Conservation (phyloP, 2,797 vertebrate species). For the Tapirus indicus region DNA sequence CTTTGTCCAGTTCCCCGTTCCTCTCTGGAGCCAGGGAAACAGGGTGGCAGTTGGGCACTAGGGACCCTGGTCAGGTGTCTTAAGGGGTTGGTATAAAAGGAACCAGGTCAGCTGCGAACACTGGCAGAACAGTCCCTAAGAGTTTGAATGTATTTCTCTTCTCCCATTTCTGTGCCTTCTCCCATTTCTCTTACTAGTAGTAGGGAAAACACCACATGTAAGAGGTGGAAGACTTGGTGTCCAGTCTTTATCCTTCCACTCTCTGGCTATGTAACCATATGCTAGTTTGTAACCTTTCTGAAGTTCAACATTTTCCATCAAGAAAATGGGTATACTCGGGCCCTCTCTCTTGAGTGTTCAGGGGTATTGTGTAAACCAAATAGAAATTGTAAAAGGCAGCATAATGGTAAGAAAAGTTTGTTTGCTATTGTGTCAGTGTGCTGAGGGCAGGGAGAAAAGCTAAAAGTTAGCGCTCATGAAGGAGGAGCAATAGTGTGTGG, state of each 20-base stretch:
- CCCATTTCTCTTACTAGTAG: not conserved
- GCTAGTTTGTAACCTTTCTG: not conserved
- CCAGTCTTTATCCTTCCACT: too few species aligned
- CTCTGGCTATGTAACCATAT: not conserved
- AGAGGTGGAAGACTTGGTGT: not conserved
- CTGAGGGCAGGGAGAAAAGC: not conserved
- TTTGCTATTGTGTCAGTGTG: not conserved
- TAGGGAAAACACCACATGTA: not conserved
- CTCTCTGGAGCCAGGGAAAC: not conserved
- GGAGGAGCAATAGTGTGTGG: fast-evolving
- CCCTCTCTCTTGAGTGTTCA: not conserved
- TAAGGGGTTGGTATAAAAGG: not conserved
- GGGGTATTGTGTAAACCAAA: not conserved
- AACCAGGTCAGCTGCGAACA: not conserved
- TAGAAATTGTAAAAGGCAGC: too few species aligned
- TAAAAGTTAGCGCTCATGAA: fast-evolving
- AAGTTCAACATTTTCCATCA: not conserved
- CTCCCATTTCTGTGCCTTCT: not conserved
- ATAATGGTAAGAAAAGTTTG: not conserved
- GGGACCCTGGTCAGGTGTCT: not conserved
- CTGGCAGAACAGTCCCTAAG: not conserved
- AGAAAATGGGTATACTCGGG: not conserved
- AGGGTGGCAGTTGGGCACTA: not conserved
- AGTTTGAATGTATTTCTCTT: not conserved
- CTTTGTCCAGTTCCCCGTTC: not conserved